Evolutionary conservation across 2,797 vertebrate species (phyloP).

Genomic region (Oryzias sinensis): DNA sequence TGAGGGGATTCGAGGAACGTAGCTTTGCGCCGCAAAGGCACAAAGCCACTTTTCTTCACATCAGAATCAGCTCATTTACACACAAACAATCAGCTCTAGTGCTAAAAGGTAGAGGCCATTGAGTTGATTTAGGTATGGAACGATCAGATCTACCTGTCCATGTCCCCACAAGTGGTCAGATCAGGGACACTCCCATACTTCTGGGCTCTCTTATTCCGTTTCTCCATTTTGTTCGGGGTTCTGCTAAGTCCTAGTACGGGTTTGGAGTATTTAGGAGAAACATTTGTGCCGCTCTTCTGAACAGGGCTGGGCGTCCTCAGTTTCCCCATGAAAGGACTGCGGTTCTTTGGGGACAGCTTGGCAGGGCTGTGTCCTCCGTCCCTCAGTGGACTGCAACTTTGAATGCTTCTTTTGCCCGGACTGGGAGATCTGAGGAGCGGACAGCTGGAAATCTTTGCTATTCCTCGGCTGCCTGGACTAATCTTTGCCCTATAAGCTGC

Average conservation of each 20-base stretch:
- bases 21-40: too few relatives aligned
- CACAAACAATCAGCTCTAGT: too few relatives aligned
- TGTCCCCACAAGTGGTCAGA: slow-evolving; percentile 53
- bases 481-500: not conserved
- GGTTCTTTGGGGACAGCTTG: slow-evolving; percentile 45
- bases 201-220: slow-evolving; percentile 15
- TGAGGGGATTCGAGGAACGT: too few relatives aligned
- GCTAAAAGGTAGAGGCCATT: not conserved
- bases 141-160: slow-evolving; percentile 48
- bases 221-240: slow-evolving; percentile 34
- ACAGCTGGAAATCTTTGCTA: slow-evolving; percentile 17
- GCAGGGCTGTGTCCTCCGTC: slow-evolving; percentile 39
- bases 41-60: too few relatives aligned
- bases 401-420: slow-evolving; percentile 39
- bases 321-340: slow-evolving; percentile 30
- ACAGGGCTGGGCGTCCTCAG: slow-evolving; percentile 55
- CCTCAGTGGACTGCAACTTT: slow-evolving; percentile 28
- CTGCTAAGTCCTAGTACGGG: slow-evolving; percentile 52
- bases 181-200: slow-evolving; percentile 66
- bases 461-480: slow-evolving; percentile 29
- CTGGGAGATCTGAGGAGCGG: slow-evolving; percentile 42
- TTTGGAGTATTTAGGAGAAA: slow-evolving; percentile 43
- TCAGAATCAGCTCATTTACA: too few relatives aligned
- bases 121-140: not conserved
- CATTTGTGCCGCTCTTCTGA: slow-evolving; percentile 38